Percentiles rank a stretch among this genome's conserved stretches.
Evolutionary conservation across 2,113 vertebrate genomes (phyloP).

Genomic region (Oreamnos americanus): DNA sequence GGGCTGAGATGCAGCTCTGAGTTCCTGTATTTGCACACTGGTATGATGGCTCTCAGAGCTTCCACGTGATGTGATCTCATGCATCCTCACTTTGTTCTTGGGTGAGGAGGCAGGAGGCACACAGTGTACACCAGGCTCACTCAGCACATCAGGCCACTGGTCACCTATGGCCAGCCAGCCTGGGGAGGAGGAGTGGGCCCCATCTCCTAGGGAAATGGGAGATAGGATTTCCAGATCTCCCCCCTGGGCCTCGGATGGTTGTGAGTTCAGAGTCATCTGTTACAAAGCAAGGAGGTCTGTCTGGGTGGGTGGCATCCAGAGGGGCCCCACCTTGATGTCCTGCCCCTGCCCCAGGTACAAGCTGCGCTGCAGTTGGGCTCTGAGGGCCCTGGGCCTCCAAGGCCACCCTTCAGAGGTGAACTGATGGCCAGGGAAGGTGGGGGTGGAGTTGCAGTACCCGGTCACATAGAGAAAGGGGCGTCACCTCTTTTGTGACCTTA

Average conservation of each 20-base stretch:
- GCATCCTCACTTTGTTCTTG: not conserved
- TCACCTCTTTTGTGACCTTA: not conserved
- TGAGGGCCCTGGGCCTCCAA: not conserved
- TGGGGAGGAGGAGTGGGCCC: not conserved
- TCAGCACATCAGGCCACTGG: accelerated
- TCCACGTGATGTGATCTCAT: accelerated
- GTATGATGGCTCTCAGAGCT: not conserved
- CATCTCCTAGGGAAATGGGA: not conserved
- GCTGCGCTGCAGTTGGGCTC: not conserved
- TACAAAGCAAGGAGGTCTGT: not conserved
- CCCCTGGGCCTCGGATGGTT: not conserved
- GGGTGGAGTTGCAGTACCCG: no score
- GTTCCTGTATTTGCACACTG: not conserved
- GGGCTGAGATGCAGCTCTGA: not conserved
- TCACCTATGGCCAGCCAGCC: not conserved
- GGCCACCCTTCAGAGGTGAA: not conserved
- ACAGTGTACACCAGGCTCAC: not conserved
- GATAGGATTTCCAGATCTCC: not conserved
- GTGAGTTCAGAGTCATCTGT: not conserved
- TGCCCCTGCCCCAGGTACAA: not conserved
- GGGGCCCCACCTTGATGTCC: not conserved
- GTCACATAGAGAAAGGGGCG: not conserved
- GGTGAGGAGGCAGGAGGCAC: not conserved
- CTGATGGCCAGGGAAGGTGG: accelerated
- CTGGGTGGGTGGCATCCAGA: not conserved